Base-by-base conservation (phyloP, 2,888 invertebrate species). In the Sacculina carcini region DNA sequence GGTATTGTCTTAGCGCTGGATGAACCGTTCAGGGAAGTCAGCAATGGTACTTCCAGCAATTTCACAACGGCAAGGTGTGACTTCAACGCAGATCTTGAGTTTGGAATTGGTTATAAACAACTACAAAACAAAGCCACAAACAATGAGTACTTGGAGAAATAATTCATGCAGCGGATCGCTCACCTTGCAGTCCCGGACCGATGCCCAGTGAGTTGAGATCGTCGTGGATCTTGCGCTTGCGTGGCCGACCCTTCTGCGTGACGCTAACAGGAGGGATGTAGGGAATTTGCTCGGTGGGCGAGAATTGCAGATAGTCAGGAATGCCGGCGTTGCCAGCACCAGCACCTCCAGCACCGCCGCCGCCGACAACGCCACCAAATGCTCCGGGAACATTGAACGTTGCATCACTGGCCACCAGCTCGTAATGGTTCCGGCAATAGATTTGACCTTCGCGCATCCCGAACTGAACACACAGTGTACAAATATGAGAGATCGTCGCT, bases 401-500 rank as follows among this genome's bases (percentile, higher is more conserved):
- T 3, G 16, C 7, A 14, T n/a, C 19, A 3, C 42, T 29, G 24
- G 54, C 54, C 32, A 49, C 19, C 58, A 76, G 66, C 64, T 78
- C 77, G 66, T 76, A 79, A 66, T 79, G 78, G 29, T 75, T 72
- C 62, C 77, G 64, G 61, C 73, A 73, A 64, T 71, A 73, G 26
- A 86, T 76, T 55, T 81, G 71, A 49, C 79, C 78, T 58, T 80
- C 80, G 55, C 80, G 72, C 74, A 89, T 79, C 29, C 87, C 87
- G 65, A 87, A 90, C 59, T 42, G 40, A 14, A 14, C 24, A 2
- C n/a, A n/a, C 82, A 79, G 62, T 90, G 89, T 23, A 89, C 89
- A 58, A 44, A 50, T 51, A 52, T 38, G 28, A 54, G 19, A 12
- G 53, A 42, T 50, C 50, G 16, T 9, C 21, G 21, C 10, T 19